Evolutionary conservation across 2,797 vertebrate genomes (phyloP).

Genomic region (Clamator glandarius): DNA sequence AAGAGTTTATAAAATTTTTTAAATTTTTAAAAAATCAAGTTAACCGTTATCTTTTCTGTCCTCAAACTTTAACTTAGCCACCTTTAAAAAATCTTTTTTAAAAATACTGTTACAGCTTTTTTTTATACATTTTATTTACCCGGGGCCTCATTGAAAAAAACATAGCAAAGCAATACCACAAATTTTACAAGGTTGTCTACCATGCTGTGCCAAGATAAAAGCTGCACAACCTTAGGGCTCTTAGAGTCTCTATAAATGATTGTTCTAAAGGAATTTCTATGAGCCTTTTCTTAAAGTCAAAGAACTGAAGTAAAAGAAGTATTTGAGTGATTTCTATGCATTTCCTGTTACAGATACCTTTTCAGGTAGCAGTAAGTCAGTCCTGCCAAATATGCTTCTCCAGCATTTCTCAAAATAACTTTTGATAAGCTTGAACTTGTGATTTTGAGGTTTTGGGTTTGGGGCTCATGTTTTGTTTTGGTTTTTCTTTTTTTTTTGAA

Average conservation of each 20-base stretch:
- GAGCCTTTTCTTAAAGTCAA: neutral
- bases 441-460: neutral
- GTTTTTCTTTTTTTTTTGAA: neutral
- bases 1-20: neutral
- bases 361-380: neutral
- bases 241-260: neutral
- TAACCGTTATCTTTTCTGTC: neutral
- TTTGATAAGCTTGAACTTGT: neutral
- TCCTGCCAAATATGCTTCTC: neutral
- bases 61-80: neutral
- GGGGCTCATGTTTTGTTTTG: neutral
- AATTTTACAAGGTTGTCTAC: neutral
- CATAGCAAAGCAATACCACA: neutral
- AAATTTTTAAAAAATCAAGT: neutral
- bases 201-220: neutral
- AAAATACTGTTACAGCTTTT: neutral
- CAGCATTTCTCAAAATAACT: neutral
- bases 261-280: neutral
- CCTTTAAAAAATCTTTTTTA: neutral
- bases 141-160: neutral
- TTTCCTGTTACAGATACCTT: neutral
- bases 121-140: neutral
- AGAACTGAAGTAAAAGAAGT: neutral
- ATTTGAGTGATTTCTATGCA: neutral
- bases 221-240: neutral